Base-by-base conservation (phyloP, 2,888 invertebrate species). In the Drymonia ruficornis region DNA sequence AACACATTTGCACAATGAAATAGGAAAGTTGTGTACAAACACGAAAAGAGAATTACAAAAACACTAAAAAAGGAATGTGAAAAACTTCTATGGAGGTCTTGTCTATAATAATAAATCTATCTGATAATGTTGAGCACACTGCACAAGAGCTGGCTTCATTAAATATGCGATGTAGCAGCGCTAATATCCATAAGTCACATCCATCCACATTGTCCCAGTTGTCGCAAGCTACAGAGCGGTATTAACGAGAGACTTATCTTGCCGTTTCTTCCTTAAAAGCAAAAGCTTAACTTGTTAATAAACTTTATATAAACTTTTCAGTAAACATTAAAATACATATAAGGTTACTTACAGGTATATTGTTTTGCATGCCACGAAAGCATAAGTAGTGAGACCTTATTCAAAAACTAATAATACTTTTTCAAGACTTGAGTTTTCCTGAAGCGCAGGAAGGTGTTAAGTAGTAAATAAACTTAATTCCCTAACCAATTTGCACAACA, bases 401-500 rank as follows among this genome's bases (percentile, higher is more conserved):
- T 36, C 3, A 36, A n/a, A 13, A n/a, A 36, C 0, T 0, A 0
- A 2, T 36, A n/a, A 5, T 36, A 3, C 5, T n/a, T 36, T 36
- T 5, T 16, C 2, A 15, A 16, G 16, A 16, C 2, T 40, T 40
- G 7, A 9, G 7, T 40, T 40, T 5, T 40, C 38, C 5, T 19
- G 19, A 13, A 13, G 5, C 19, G 2, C 43, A 19, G 36, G 16
- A 19, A 43, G 43, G 28, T 18, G 47, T 13, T 1, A n/a, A 47
- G 34, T 13, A 18, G 8, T 34, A 31, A 18, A 31, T 47, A 47
- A 34, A 47, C 47, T 52, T 54, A 36, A 29, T 50, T 49, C 52
- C 59, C 36, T 38, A 46, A 55, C 38, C 36, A 50, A 49, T 49
- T 55, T 57, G 47, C 45, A 43, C 51, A 47, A 59, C 50, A 40